Evolutionary conservation across 2,113 vertebrate genomes (phyloP).

Genomic region (Catagonus wagneri): DNA sequence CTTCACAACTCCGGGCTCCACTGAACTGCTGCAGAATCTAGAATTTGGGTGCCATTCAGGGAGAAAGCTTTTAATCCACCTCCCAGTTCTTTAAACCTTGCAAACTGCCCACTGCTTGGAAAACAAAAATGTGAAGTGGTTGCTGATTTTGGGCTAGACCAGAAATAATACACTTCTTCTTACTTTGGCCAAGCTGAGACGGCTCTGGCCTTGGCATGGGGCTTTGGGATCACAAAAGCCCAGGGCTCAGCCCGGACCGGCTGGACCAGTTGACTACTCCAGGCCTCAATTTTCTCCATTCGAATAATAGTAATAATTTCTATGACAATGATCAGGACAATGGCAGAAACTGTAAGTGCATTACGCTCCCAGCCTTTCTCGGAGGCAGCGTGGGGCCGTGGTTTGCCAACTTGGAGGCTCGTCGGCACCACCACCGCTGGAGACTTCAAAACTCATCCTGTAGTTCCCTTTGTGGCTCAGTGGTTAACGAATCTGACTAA

Average conservation of each 20-base stretch:
- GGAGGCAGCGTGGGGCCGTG: rapidly evolving
- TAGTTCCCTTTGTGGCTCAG: no score
- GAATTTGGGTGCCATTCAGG: not conserved
- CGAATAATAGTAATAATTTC: not conserved
- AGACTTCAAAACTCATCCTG: not conserved
- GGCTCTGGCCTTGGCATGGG: rapidly evolving
- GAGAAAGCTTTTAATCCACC: not conserved
- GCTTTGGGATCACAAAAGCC: not conserved
- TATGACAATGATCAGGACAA: not conserved
- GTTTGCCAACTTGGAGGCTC: not conserved
- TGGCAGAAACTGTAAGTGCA: no score
- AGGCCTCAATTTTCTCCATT: not conserved
- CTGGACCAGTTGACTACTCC: not conserved
- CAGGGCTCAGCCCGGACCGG: not conserved
- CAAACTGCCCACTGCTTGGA: not conserved
- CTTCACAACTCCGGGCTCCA: not conserved
- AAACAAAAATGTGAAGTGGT: not conserved
- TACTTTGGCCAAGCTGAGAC: not conserved
- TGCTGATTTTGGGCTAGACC: not conserved
- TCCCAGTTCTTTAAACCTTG: not conserved
- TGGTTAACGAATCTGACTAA: no score
- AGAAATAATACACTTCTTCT: not conserved
- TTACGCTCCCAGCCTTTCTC: rapidly evolving
- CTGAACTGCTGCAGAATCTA: not conserved
- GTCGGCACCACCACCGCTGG: no score